Conservation (phyloP, 2,888 invertebrate genomes). For the Rhogogaster chlorosoma region DNA sequence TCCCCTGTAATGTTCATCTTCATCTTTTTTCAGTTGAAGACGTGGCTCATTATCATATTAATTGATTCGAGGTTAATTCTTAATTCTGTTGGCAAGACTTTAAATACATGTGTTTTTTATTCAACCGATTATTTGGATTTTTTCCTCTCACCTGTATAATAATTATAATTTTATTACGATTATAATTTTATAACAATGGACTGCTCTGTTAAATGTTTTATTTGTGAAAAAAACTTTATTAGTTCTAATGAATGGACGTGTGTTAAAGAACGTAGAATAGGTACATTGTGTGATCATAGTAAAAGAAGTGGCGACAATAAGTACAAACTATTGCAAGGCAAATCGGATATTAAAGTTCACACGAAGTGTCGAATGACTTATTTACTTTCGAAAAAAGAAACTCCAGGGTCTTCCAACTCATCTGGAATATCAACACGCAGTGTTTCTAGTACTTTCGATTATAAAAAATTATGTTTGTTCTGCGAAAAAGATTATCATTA, state of each 20-base stretch:
- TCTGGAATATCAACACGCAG: background rate
- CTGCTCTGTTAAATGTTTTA: background rate
- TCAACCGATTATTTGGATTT: too few relatives aligned
- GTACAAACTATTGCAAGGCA: background rate
- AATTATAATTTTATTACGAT: too few relatives aligned
- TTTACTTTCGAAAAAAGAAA: background rate
- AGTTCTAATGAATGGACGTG: background rate
- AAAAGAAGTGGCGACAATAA: background rate
- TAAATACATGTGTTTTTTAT: too few relatives aligned
- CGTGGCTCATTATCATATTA: too few relatives aligned
- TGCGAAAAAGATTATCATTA: background rate
- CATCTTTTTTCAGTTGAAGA: too few relatives aligned
- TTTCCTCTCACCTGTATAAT: too few relatives aligned
- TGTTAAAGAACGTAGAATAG: background rate
- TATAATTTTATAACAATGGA: too few relatives aligned
- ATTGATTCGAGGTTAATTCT: too few relatives aligned
- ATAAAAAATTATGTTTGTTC: background rate
- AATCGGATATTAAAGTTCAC: background rate
- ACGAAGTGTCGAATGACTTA: background rate
- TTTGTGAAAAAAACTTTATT: background rate
- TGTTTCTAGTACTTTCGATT: background rate
- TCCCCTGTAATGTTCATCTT: too few relatives aligned
- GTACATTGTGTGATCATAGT: background rate
- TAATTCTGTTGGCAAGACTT: too few relatives aligned
- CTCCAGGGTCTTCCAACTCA: background rate